phyloP scores from a whole-genome alignment of 2,797 vertebrate species.

The Sciurus vulgaris region DNA sequence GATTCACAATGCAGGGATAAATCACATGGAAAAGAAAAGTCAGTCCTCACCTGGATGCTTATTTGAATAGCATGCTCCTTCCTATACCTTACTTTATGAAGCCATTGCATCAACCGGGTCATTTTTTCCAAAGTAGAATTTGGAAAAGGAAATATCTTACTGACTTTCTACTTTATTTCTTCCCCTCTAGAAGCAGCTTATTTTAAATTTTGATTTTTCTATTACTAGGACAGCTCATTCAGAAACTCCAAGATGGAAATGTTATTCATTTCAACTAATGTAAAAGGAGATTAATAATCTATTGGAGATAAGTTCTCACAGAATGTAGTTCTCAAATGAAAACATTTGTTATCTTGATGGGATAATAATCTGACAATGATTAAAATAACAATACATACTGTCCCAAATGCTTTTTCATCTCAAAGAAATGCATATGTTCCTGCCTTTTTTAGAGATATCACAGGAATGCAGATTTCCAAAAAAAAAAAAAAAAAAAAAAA shows the following conservation, averaged over 20 bases:
- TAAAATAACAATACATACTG: neutral
- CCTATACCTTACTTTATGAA: neutral
- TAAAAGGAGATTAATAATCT: neutral
- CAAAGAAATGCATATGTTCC: neutral
- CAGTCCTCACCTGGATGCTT: neutral
- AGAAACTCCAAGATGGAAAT: slow-evolving; percentile 24
- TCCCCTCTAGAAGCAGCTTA: neutral
- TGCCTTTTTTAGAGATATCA: neutral
- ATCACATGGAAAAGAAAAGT: neutral
- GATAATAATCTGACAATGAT: neutral
- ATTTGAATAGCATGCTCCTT: neutral
- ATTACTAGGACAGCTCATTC: neutral
- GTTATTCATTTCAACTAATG: neutral
- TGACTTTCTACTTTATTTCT: neutral
- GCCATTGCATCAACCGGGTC: neutral
- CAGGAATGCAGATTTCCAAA: neutral
- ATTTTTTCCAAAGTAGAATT: slow-evolving; percentile 9
- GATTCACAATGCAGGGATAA: neutral
- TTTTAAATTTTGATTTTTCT: neutral
- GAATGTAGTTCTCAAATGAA: neutral
- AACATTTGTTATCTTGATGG: neutral
- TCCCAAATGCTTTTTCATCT: neutral
- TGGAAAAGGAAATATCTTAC: slow-evolving; percentile 21
- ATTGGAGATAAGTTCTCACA: slow-evolving; percentile 25
- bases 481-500: neutral